Evolutionary conservation across 2,113 vertebrate species (phyloP).

Genomic region (Burhinus bistriatus): DNA sequence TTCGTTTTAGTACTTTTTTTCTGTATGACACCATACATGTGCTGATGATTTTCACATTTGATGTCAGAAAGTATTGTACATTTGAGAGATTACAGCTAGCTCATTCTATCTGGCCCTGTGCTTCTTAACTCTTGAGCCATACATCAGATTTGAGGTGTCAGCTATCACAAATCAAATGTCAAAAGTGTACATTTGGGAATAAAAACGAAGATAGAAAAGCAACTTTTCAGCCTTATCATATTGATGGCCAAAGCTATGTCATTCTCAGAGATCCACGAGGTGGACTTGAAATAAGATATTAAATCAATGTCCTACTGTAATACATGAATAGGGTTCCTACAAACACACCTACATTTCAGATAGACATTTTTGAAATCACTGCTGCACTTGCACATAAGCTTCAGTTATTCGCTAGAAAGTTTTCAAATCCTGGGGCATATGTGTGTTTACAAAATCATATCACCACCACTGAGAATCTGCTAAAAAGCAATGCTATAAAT

Average conservation of each 20-base stretch:
- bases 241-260: slow-evolving; percentile 36
- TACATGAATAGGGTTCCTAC: background rate
- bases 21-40: background rate
- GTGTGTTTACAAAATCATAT: background rate
- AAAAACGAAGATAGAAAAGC: slow-evolving; percentile 59
- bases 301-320: slow-evolving; percentile 26
- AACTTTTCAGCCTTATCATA: slow-evolving; percentile 22
- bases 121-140: slow-evolving; percentile 15
- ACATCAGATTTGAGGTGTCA: slow-evolving; percentile 49
- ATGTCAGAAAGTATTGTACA: slow-evolving; percentile 2
- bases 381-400: background rate
- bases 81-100: slow-evolving; percentile 37
- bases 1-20: background rate
- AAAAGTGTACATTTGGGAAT: slow-evolving; percentile 33
- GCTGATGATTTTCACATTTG: slow-evolving; percentile 14
- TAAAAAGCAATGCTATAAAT: background rate
- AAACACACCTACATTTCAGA: background rate
- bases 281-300: slow-evolving; percentile 8
- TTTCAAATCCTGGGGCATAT: background rate
- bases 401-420: background rate
- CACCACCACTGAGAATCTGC: background rate
- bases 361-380: background rate
- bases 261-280: background rate
- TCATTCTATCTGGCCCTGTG: slow-evolving; percentile 32
- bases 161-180: slow-evolving; percentile 58